Base-by-base conservation (phyloP, 2,113 vertebrate species). In the Phaethornis superciliosus region DNA sequence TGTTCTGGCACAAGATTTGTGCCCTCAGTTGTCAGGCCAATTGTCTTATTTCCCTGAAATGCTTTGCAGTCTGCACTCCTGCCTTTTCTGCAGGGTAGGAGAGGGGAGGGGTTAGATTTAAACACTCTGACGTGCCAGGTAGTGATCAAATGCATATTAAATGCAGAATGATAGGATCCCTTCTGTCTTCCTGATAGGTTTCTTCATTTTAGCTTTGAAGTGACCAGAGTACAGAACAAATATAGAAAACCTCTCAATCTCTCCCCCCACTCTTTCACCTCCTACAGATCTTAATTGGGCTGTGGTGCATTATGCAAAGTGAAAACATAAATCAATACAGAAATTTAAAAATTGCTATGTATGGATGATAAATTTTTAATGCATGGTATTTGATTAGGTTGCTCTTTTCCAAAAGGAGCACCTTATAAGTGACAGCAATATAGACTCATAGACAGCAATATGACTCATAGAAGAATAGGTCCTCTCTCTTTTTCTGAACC, bases 1-100 rank as follows among this genome's bases (percentile, higher is more conserved):
- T 84, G 79, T 71, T 93, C 71, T 94, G 92, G 89, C 91, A 94
- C 86, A 46, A 9, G 81, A 80, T 79, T 47, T 37, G 74, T 81
- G 85, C 79, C 89, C 86, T 91, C 16, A 3, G 3, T 59, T 79
- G 74, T 88, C 64, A 64, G 96, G 81, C 65, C 85, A 68, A 11
- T 65, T 37, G 37, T 83, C n/a, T 33, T 52, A 18, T 59, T 54
- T 28, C 6, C 27, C 84, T 40, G 83, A 71, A 80, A 67, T 16
- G 83, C 85, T 88, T 15, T 82, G 82, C 76, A 64, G 79, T 2
- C 70, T 42, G 72, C 69, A 11, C 35, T 47, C 60, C 87, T 65
- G 85, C 62, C 63, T 63, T n/a, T 81, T 51, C 71, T 58, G 79
- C 74, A 62, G 92, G 70, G 42, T 17, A n/a, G 63, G 7, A 52